Base-by-base conservation (phyloP, 1,140 invertebrate genomes). In the Hycleus phaleratus region DNA sequence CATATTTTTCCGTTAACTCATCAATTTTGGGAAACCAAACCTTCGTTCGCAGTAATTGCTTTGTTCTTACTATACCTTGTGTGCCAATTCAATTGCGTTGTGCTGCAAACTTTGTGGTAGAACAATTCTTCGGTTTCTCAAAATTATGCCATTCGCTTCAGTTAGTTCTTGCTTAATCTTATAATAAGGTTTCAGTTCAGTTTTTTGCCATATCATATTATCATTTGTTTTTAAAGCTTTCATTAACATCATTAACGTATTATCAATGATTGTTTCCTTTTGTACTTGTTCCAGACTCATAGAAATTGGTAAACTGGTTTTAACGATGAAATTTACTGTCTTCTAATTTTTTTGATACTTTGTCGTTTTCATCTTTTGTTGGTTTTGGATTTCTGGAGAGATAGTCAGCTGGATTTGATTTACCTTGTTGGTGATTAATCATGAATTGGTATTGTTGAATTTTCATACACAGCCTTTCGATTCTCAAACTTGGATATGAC, bases 51-150 rank as follows among this genome's bases (percentile, higher is more conserved):
- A 71, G 38, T 10, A 67, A 49, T 47, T 56, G 39, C 53, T 72
- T 74, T 38, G 64, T 73, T 46, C 59, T 61, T 6, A 54, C 60
- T 7, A 68, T 66, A 6, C 66, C 69, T 64, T 62, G 59, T 73
- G 69, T 7, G 65, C 47, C 47, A 49, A 46, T 56, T 61, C 26
- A 7, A 62, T 47, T 12, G 48, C 26, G 46, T 49, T 52, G 8
- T 60, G 11, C 42, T 66, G 70, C 32, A 76, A 56, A 11, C 38
- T 51, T 45, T 56, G 10, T 1, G 78, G 78, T 25, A 79, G 70
- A 5, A 78, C 48, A 1, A 69, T 66, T 60, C 64, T 43, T 26
- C 66, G 10, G 10, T 26, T 25, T 49, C 38, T 38, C 25, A 48
- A 49, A 9, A 56, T 40, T 38, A 47, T 3, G 12, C 46, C 45